Conservation (phyloP, 1,140 invertebrate species). For the Ceratitis capitata region DNA sequence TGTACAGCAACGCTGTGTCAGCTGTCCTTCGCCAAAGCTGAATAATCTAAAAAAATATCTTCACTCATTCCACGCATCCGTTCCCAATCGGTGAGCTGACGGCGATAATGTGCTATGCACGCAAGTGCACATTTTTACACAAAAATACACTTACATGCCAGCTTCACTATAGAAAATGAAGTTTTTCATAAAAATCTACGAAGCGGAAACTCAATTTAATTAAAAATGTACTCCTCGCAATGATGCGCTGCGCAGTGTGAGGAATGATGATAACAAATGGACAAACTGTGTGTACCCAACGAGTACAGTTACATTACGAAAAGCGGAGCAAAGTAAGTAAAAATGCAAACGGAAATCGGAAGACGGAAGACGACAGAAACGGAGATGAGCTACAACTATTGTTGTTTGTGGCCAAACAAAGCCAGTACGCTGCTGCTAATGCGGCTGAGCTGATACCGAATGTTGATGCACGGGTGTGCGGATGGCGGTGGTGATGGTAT, state of each 20-base stretch:
- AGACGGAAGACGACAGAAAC: not conserved
- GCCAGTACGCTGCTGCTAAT: not conserved
- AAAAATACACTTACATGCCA: not conserved
- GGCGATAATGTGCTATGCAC: not conserved
- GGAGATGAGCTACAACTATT: slow-evolving; percentile 10
- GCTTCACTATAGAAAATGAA: not conserved
- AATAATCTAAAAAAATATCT: not conserved
- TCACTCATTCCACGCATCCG: not conserved
- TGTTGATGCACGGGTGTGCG: too few relatives aligned
- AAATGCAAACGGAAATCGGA: not conserved
- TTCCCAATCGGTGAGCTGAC: not conserved
- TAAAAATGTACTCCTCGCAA: slow-evolving; percentile 35
- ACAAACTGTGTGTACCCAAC: not conserved
- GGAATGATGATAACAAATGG: not conserved
- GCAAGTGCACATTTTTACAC: not conserved
- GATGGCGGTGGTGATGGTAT: not conserved
- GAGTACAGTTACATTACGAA: not conserved
- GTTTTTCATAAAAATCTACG: slow-evolving; percentile 35
- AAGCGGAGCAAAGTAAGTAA: not conserved
- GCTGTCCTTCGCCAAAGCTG: not conserved
- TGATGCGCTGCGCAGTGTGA: not conserved
- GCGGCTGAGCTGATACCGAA: too few relatives aligned
- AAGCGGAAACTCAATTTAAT: slow-evolving; percentile 41
- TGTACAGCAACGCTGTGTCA: too few relatives aligned
- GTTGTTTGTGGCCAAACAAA: slow-evolving; percentile 15